Conservation (phyloP, 2,888 invertebrate species). For the Omphaloscelis lunosa region DNA sequence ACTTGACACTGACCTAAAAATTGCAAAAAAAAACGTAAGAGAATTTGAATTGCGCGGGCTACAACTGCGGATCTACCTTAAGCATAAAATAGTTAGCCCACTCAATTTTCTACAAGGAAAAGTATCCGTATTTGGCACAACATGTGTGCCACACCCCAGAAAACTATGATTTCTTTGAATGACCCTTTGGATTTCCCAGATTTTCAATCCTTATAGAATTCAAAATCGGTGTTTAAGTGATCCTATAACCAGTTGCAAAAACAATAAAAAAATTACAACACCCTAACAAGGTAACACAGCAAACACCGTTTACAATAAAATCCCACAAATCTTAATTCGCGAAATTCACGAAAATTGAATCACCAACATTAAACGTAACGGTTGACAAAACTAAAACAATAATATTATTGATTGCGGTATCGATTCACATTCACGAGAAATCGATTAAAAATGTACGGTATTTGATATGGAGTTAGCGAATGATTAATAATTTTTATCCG, state of each 20-base stretch:
- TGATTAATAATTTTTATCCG: conserved; percentile 86
- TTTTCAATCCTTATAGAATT: no score
- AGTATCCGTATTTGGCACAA: background rate
- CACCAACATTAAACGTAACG: conserved; percentile 42
- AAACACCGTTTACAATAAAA: conserved; percentile 15
- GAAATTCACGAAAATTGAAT: conserved; percentile 42
- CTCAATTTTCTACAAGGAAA: background rate
- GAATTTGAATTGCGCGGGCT: no score
- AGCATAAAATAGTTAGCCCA: background rate
- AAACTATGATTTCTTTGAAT: background rate
- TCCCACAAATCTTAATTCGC: conserved; percentile 8
- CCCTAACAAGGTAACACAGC: background rate
- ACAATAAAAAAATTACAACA: background rate
- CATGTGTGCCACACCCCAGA: no score
- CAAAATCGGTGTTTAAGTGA: no score
- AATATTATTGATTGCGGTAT: conserved; percentile 68
- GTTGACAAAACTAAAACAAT: conserved; percentile 65
- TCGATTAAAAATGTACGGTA: conserved; percentile 80
- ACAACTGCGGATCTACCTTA: no score
- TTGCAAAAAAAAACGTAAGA: no score
- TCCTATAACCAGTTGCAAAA: background rate
- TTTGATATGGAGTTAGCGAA: conserved; percentile 81
- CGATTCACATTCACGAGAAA: conserved; percentile 72
- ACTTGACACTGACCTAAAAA: no score
- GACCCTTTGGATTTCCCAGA: background rate